Percentiles rank a stretch among this genome's conserved stretches.
These are phyloP conservation scores for Megaceryle torquata DNA, from an alignment of 2,113 vertebrate genomes.

Conservation along the genomic window DNA sequence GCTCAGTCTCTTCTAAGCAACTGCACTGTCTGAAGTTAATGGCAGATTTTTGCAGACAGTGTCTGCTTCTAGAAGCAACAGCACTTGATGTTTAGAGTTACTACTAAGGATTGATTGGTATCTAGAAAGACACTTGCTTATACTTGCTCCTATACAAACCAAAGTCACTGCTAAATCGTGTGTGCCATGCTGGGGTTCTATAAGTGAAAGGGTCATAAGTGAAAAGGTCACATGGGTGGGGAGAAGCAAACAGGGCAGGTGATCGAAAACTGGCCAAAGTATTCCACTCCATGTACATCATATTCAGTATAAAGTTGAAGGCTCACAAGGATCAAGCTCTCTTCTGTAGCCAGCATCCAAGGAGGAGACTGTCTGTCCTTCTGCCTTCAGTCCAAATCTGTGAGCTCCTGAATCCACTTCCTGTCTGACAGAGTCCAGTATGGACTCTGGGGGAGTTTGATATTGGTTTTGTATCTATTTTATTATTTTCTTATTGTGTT, in stretches of 20 bases:
- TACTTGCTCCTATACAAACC: background rate
- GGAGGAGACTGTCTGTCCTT: background rate
- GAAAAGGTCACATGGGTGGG: background rate
- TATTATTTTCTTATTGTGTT: background rate
- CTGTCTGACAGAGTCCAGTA: background rate
- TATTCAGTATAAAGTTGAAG: background rate
- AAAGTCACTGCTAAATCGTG: background rate
- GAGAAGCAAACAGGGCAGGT: background rate
- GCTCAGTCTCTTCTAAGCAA: background rate
- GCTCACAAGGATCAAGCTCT: background rate
- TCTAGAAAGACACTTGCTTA: background rate
- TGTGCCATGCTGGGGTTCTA: background rate
- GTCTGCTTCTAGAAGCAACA: background rate
- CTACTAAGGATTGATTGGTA: background rate
- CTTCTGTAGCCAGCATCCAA: background rate
- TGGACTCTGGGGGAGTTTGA: background rate
- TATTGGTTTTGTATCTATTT: background rate
- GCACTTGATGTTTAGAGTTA: background rate
- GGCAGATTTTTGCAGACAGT: background rate
- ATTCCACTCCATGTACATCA: background rate
- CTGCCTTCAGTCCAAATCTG: background rate
- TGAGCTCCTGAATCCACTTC: background rate
- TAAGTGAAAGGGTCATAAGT: background rate
- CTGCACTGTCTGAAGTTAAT: background rate
- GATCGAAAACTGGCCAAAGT: background rate